Percentiles rank a stretch among this genome's conserved stretches.
Evolutionary conservation across 2,113 vertebrate genomes (phyloP).

Genomic region (Halichoeres trimaculatus): DNA sequence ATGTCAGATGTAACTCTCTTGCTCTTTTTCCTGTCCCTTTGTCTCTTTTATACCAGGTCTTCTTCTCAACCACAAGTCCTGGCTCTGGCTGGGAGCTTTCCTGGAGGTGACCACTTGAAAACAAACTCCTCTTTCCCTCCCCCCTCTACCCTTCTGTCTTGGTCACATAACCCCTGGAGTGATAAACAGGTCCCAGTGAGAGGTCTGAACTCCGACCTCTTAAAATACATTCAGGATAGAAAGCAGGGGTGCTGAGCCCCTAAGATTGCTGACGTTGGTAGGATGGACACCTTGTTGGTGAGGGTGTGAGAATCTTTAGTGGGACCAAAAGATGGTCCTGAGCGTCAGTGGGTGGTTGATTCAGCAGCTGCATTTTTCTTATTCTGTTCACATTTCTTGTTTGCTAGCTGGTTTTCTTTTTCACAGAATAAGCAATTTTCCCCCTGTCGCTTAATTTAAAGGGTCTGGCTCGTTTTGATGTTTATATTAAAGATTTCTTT

Average conservation of each 20-base stretch:
- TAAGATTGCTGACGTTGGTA: constrained; percentile 45
- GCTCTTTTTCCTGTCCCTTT: neutral
- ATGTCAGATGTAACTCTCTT: constrained; percentile 16
- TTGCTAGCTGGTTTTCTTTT: neutral
- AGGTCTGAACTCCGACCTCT: constrained; percentile 71
- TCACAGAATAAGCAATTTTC: neutral
- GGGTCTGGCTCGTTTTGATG: too few species aligned
- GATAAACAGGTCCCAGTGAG: constrained; percentile 74
- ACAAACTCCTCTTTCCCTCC: constrained; percentile 10
- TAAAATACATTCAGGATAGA: constrained; percentile 50
- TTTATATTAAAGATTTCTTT: neutral
- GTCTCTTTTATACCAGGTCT: constrained; percentile 64
- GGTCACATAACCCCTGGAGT: constrained; percentile 63
- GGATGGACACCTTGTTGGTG: constrained; percentile 22
- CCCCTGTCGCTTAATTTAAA: too few species aligned
- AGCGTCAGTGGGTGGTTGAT: constrained; percentile 14
- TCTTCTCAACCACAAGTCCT: constrained; percentile 48
- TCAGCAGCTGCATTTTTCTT: neutral
- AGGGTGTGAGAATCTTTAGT: constrained; percentile 43
- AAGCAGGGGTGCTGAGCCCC: constrained; percentile 52
- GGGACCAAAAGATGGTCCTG: constrained; percentile 17
- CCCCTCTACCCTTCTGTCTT: constrained; percentile 26
- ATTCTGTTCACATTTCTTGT: neutral
- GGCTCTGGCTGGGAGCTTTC: constrained; percentile 47
- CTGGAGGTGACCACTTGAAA: constrained; percentile 56